Base-by-base conservation (phyloP, 1,140 invertebrate species). In the Drosophila jambulina region DNA sequence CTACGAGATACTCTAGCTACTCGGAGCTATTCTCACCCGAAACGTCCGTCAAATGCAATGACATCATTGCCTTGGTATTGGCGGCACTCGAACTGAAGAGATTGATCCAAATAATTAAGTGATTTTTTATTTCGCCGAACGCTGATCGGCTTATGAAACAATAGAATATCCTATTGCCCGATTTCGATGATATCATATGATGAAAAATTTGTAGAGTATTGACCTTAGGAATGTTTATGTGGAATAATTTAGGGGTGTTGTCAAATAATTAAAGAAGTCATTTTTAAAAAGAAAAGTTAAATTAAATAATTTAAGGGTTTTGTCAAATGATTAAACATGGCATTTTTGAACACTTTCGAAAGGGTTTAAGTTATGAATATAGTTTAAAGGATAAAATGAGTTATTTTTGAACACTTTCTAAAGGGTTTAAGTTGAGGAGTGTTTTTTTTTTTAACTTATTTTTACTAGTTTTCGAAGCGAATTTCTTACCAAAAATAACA, bases 71-170 rank as follows among this genome's bases (percentile, higher is more conserved):
- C 34, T 40, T 36, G 67, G 70, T 42, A 72, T 72, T 60, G 70
- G n/a, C 70, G 70, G 42, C 38, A 72, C 67, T 72, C 54, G 40
- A 72, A 51, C 53, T 72, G 34, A 59, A 72, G 67, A 71, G 70
- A 72, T 72, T 72, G 67, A 72, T 72, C 70, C 70, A 72, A 72
- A 72, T 72, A 72, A 72, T 72, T 72, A 72, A 51, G 53, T 60
- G 70, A 72, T 72, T 72, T 72, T 72, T 62, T 51, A 45, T 32
- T 43, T 27, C n/a, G 29, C 23, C 43, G 65, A 68, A 45, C 36
- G n/a, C 67, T 60, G 70, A 72, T 72, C 70, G 70, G 70, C 70
- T 72, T 72, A 72, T 48, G 25, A 71, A 49, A 72, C 36, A 71
- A 34, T 29, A n/a, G 36, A 72, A 51, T 72, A 72, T 72, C 69